Conservation (phyloP, 1,140 invertebrate species). For the Euwallacea similis region DNA sequence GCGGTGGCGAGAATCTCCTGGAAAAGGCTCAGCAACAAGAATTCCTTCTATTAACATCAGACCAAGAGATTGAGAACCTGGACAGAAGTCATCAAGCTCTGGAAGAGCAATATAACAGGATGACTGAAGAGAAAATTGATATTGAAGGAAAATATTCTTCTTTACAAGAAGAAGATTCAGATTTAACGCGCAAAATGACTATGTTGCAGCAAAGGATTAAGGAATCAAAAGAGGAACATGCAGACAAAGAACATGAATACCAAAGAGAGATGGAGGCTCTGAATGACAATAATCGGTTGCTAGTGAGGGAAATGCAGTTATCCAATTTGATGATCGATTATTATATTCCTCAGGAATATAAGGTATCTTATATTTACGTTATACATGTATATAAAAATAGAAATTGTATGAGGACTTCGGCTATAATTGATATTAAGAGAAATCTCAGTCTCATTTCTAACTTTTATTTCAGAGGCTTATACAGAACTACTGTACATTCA, state of each 20-base stretch:
- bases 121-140: slow-evolving; percentile 90
- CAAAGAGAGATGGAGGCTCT: slow-evolving; percentile 96
- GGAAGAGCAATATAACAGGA: slow-evolving; percentile 78
- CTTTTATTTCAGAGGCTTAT: slow-evolving; percentile 73
- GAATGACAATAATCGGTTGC: slow-evolving; percentile 86
- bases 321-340: slow-evolving; percentile 83
- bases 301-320: slow-evolving; percentile 88
- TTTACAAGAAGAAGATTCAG: slow-evolving; percentile 90
- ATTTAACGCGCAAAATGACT: slow-evolving; percentile 91
- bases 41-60: slow-evolving; percentile 81
- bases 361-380: slow-evolving; percentile 40
- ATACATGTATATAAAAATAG: neutral
- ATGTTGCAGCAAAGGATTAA: slow-evolving; percentile 81
- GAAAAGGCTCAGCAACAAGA: slow-evolving; percentile 97
- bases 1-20: slow-evolving; percentile 97
- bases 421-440: too few species aligned
- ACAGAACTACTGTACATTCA: slow-evolving; percentile 92
- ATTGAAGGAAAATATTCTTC: slow-evolving; percentile 95
- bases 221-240: slow-evolving; percentile 82
- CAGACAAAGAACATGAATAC: slow-evolving; percentile 90
- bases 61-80: slow-evolving; percentile 85
- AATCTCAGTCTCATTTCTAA: neutral
- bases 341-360: slow-evolving; percentile 92
- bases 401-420: too few species aligned
- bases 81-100: slow-evolving; percentile 82